Conservation (phyloP, 2,888 invertebrate species). For the Teleogryllus oceanicus region DNA sequence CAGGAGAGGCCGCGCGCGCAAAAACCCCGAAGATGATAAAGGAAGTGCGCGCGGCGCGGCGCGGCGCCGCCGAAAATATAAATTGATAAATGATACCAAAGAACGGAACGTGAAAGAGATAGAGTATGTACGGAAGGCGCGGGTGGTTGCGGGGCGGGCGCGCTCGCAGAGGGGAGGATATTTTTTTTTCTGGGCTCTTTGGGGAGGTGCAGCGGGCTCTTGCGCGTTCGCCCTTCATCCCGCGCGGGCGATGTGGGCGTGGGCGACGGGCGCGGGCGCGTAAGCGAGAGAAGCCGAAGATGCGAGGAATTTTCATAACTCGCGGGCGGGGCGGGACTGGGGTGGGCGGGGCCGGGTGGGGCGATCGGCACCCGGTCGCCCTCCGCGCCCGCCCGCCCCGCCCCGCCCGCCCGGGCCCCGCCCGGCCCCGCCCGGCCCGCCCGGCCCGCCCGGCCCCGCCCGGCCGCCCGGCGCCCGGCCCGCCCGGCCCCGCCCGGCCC, state of each 20-base stretch:
- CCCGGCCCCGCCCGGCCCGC: neutral
- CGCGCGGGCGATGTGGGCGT: neutral
- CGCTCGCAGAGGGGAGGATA: neutral
- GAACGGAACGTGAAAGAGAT: constrained; percentile 7
- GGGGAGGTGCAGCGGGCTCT: neutral
- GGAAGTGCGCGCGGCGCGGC: neutral
- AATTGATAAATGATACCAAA: constrained; percentile 18
- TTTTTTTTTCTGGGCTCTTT: neutral
- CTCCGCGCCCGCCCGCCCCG: neutral
- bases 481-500: too few relatives aligned
- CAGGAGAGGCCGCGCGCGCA: neutral
- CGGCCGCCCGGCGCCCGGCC: neutral
- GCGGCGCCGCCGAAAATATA: neutral
- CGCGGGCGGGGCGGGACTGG: neutral
- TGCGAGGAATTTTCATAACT: constrained; percentile 26
- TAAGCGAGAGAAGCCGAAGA: constrained; percentile 20
- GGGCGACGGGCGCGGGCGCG: neutral
- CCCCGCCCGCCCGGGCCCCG: neutral
- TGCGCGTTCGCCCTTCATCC: neutral
- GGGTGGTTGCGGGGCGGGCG: neutral
- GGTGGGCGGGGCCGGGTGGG: neutral
- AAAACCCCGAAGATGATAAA: neutral
- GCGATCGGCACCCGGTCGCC: neutral
- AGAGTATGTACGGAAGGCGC: neutral
- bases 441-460: neutral